phyloP scores from a whole-genome alignment of 2,113 vertebrate genomes.

The Ploceus nigricollis region DNA sequence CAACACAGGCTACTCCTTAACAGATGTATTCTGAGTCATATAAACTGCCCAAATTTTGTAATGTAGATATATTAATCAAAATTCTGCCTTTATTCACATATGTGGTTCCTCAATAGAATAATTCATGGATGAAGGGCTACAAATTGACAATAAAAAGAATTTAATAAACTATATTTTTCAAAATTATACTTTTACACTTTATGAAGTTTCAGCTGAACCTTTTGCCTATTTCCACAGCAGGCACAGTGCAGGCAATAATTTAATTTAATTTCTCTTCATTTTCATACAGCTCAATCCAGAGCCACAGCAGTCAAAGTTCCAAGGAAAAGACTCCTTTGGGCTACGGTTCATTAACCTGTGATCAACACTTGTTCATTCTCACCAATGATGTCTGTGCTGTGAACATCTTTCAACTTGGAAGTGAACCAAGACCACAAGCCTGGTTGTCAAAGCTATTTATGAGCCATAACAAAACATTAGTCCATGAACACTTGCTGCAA shows the following conservation, averaged over 20 bases:
- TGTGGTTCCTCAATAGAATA: background rate
- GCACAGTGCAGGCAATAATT: background rate
- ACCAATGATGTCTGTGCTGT: background rate
- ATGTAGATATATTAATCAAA: background rate
- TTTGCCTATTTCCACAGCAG: background rate
- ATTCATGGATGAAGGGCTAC: background rate
- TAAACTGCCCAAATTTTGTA: background rate
- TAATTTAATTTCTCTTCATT: background rate
- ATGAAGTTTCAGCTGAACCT: background rate
- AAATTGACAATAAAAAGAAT: background rate
- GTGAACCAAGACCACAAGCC: background rate
- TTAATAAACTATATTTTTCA: background rate
- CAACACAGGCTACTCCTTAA: background rate
- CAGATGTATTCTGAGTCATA: background rate
- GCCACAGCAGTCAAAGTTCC: background rate
- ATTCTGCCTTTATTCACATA: background rate
- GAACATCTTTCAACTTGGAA: background rate
- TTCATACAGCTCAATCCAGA: background rate
- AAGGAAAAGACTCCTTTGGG: background rate
- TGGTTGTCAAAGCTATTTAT: background rate
- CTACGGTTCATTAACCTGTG: background rate
- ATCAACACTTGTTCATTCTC: background rate
- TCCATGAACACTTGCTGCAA: background rate
- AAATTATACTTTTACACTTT: background rate
- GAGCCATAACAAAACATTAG: background rate